phyloP scores from a whole-genome alignment of 1,140 invertebrate species.

The Scaptomyza hsui region DNA sequence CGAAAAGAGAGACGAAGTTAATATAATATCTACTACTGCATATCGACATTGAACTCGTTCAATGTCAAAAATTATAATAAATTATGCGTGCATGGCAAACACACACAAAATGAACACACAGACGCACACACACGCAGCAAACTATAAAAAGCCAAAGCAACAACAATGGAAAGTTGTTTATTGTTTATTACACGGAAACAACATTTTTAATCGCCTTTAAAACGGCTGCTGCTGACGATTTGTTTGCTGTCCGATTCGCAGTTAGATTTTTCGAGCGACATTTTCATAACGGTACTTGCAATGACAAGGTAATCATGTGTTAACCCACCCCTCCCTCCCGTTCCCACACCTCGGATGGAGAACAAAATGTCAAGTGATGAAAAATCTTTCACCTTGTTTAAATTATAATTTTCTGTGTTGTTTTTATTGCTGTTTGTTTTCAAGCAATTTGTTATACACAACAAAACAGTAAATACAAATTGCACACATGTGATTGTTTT shows the following conservation, averaged over 20 bases:
- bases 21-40: conserved; percentile 51
- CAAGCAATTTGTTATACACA: conserved; percentile 8
- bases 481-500: conserved; percentile 6
- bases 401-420: conserved; percentile 7
- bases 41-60: conserved; percentile 81
- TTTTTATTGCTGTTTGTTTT: conserved; percentile 18
- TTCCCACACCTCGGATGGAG: conserved; percentile 11
- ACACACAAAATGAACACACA: conserved; percentile 53
- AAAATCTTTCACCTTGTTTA: conserved; percentile 31
- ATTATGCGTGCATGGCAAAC: conserved; percentile 63
- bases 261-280: conserved; percentile 35
- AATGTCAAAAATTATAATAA: conserved; percentile 79
- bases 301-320: conserved; percentile 21
- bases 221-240: conserved; percentile 36
- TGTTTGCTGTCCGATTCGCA: not conserved
- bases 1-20: conserved; percentile 31
- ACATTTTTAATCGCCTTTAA: conserved; percentile 51
- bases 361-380: conserved; percentile 38
- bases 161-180: conserved; percentile 71
- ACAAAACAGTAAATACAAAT: conserved; percentile 38
- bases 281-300: conserved; percentile 42
- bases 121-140: conserved; percentile 13
- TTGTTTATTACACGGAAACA: conserved; percentile 76
- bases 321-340: not conserved
- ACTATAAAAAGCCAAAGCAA: too few relatives aligned